Conservation (phyloP, 2,113 vertebrate species). For the Macrotus californicus region DNA sequence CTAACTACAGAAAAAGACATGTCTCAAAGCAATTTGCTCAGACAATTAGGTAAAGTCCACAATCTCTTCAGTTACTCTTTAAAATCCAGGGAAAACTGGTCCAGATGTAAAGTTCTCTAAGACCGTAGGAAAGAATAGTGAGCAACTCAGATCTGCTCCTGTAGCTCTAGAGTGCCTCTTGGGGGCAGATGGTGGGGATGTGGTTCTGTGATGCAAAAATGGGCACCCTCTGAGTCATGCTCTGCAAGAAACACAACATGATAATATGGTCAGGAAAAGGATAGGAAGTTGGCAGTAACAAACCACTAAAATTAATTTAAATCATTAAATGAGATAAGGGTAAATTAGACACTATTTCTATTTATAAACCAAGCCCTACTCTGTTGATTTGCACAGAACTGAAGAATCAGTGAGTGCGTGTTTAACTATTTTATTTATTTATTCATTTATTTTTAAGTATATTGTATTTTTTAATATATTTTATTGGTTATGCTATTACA, state of each 20-base stretch:
- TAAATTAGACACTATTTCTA: neutral
- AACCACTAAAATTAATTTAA: neutral
- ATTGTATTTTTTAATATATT: no score
- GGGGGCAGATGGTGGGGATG: fast-evolving
- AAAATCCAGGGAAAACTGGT: neutral
- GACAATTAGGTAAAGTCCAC: neutral
- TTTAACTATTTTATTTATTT: neutral
- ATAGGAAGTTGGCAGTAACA: neutral
- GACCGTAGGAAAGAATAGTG: neutral
- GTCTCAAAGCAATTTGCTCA: neutral
- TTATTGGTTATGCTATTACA: no score
- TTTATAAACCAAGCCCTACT: neutral
- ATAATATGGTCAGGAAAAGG: neutral
- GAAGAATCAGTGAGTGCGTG: neutral
- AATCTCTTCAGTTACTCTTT: neutral
- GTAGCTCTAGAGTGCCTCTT: neutral
- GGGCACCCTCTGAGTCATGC: neutral
- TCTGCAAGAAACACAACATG: neutral
- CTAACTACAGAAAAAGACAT: neutral
- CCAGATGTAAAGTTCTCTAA: neutral
- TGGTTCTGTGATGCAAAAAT: neutral
- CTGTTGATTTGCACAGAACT: neutral
- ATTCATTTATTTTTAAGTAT: no score
- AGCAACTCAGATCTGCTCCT: neutral
- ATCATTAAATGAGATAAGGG: neutral